Percentiles rank a stretch among this genome's conserved stretches.
Conservation (phyloP, 2,888 invertebrate genomes). For the Diaperis boleti region DNA sequence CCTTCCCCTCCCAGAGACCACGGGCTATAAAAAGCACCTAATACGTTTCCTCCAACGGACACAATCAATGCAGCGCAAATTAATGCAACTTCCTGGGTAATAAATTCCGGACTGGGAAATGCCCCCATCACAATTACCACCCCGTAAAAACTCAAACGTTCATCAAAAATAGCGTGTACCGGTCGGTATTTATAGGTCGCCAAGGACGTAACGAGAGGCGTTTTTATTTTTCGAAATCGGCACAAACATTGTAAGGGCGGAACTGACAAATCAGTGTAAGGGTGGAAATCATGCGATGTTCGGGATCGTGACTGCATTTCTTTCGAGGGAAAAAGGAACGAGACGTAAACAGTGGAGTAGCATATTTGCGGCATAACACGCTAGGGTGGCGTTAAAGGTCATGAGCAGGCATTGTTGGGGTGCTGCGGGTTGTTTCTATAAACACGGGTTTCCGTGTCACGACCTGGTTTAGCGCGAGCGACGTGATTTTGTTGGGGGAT, state of each 20-base stretch:
- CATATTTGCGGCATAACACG: slow-evolving; percentile 13
- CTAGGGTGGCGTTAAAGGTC: slow-evolving; percentile 8
- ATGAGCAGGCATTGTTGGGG: slow-evolving; percentile 1
- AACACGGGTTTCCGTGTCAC: neutral
- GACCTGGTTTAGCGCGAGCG: neutral
- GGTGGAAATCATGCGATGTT: neutral
- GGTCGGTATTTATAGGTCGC: slow-evolving; percentile 8
- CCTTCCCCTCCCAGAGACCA: neutral
- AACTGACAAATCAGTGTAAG: neutral
- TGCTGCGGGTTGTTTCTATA: neutral
- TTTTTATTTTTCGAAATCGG: neutral
- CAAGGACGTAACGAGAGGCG: slow-evolving; percentile 2
- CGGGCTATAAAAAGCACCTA: slow-evolving; percentile 6
- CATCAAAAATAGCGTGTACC: slow-evolving; percentile 22
- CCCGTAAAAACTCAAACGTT: neutral
- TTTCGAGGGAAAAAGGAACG: neutral
- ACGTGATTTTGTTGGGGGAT: no score
- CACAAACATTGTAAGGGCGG: neutral
- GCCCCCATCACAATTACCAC: neutral
- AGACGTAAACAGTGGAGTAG: neutral
- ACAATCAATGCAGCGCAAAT: slow-evolving; percentile 5
- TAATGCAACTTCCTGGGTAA: slow-evolving; percentile 7
- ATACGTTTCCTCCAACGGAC: slow-evolving; percentile 2
- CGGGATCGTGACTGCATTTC: slow-evolving; percentile 16
- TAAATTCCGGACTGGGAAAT: slow-evolving; percentile 1